A percentile compares a stretch with the other conserved stretches of the same genome.
These are phyloP conservation scores for Andrena minutula DNA, from an alignment of 2,888 invertebrate species.

Conservation along the genomic window DNA sequence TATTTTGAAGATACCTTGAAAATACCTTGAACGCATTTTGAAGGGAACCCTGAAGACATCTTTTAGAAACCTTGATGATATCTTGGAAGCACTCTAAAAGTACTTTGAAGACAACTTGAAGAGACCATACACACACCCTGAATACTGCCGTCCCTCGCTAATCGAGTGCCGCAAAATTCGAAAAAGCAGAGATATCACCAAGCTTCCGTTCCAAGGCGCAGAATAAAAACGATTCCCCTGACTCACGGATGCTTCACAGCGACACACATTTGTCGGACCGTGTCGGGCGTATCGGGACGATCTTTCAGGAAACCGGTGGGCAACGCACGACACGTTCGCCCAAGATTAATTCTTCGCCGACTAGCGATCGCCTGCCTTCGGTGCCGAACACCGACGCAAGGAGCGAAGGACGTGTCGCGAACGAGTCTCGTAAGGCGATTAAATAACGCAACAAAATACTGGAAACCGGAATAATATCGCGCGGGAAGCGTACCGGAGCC, in stretches of 20 bases:
- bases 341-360: constrained; percentile 22
- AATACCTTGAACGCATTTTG: not conserved
- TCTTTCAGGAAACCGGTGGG: constrained; percentile 12
- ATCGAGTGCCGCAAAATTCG: too few species aligned
- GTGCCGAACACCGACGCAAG: constrained; percentile 7
- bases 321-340: constrained; percentile 1
- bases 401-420: constrained; percentile 15
- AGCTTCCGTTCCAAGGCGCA: not conserved
- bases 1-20: not conserved
- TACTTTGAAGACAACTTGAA: too few species aligned
- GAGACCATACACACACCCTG: too few species aligned
- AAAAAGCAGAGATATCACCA: too few species aligned
- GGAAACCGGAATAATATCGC: constrained; percentile 36
- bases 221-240: not conserved
- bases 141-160: too few species aligned
- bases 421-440: not conserved
- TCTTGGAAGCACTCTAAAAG: too few species aligned
- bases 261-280: constrained; percentile 17
- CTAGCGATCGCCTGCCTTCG: constrained; percentile 8
- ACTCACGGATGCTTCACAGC: not conserved
- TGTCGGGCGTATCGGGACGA: constrained; percentile 2
- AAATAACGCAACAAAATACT: constrained; percentile 40
- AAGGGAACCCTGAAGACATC: too few species aligned
- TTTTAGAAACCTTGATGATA: too few species aligned
- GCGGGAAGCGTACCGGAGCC: not conserved